Conservation (phyloP, 23 tunicate species). For the Ascidia mentula region DNA sequence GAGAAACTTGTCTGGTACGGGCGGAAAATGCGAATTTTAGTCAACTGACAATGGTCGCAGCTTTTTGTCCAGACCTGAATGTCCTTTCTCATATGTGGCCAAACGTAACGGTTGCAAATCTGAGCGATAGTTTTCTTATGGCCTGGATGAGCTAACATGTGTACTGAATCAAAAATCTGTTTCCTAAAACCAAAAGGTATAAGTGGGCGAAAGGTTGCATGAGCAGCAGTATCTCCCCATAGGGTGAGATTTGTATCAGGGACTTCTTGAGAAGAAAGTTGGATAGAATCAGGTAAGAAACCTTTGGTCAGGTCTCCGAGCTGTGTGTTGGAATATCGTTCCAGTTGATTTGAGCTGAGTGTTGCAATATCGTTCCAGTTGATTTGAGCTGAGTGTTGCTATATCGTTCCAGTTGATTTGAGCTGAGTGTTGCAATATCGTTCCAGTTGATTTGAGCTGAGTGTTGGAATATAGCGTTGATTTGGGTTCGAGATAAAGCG, state of each 20-base stretch:
- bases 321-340: background rate
- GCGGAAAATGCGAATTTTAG: background rate
- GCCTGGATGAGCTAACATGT: background rate
- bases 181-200: background rate
- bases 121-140: background rate
- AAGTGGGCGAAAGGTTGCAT: constrained; percentile 1
- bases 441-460: background rate
- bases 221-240: background rate
- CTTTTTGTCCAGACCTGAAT: background rate
- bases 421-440: background rate
- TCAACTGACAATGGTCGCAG: background rate
- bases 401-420: background rate
- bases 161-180: constrained; percentile 3
- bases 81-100: constrained; percentile 1
- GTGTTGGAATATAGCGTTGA: background rate
- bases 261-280: background rate
- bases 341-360: too few species aligned
- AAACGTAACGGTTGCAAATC: background rate
- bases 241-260: background rate
- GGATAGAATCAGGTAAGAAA: background rate
- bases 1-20: background rate
- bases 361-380: too few species aligned
- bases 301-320: too few species aligned
- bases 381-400: too few species aligned
- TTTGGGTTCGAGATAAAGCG: constrained; percentile 12